These are phyloP conservation scores for Andrena camellia DNA, from an alignment of 2,888 invertebrate species.

Conservation along the genomic window DNA sequence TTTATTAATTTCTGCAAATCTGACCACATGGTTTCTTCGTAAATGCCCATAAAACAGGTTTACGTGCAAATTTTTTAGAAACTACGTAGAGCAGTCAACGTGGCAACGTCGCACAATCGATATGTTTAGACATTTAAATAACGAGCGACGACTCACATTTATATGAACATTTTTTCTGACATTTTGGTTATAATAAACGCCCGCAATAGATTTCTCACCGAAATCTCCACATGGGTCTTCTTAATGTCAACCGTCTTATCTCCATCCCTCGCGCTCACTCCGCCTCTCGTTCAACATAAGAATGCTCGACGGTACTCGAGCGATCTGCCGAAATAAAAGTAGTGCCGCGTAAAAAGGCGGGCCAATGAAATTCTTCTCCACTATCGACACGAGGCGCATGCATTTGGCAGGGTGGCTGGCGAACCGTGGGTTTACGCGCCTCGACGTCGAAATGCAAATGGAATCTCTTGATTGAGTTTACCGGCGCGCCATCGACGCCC, in stretches of 20 bases:
- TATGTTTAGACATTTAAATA: too few species aligned
- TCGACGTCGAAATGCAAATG: slow-evolving; percentile 67
- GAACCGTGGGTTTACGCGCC: slow-evolving; percentile 46
- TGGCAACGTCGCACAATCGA: too few species aligned
- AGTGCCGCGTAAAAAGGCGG: background rate
- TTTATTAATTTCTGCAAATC: too few species aligned
- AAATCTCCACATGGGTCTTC: background rate
- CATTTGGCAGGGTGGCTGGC: slow-evolving; percentile 23
- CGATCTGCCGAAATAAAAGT: background rate
- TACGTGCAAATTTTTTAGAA: too few species aligned
- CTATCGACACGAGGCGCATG: background rate
- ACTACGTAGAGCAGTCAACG: too few species aligned
- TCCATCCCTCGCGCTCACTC: background rate
- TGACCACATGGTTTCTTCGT: too few species aligned
- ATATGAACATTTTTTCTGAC: too few species aligned
- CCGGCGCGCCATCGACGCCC: slow-evolving; percentile 43
- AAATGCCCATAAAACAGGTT: too few species aligned
- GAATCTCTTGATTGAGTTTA: slow-evolving; percentile 74
- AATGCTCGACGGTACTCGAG: background rate
- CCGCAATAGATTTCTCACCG: background rate
- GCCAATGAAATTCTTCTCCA: slow-evolving; percentile 18
- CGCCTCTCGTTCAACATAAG: background rate
- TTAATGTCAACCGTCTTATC: background rate
- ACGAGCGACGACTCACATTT: too few species aligned
- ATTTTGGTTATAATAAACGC: too few species aligned